Conservation (phyloP, 1,140 invertebrate species). For the Panagrolaimus sp. region DNA sequence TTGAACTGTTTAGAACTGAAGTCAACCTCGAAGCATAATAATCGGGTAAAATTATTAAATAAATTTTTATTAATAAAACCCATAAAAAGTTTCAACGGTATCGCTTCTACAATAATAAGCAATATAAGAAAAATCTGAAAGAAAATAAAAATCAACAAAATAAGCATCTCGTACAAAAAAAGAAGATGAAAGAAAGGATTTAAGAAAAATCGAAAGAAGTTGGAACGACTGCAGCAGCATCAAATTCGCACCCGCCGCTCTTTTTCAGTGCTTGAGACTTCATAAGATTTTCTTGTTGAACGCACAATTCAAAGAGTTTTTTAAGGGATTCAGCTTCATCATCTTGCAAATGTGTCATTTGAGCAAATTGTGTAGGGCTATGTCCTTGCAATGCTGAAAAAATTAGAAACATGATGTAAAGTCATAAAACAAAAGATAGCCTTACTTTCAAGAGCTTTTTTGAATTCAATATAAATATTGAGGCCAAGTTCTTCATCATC, state of each 20-base stretch:
- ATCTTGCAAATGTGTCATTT: conserved; percentile 24
- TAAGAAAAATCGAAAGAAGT: conserved; percentile 33
- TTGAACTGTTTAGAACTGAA: no score
- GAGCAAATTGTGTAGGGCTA: conserved; percentile 26
- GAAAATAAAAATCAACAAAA: conserved; percentile 18
- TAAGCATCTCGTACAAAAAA: conserved; percentile 11
- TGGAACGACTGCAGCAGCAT: conserved; percentile 31
- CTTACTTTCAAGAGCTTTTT: conserved; percentile 27
- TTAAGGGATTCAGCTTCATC: conserved; percentile 34
- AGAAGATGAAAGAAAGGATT: neutral
- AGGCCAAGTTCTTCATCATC: conserved; percentile 32
- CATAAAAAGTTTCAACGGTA: neutral
- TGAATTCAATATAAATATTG: conserved; percentile 38
- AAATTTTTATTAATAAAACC: neutral
- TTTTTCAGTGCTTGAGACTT: conserved; percentile 28
- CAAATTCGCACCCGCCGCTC: conserved; percentile 40
- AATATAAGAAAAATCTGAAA: neutral
- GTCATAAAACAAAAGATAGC: neutral
- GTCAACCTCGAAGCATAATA: no score
- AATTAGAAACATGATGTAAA: conserved; percentile 18
- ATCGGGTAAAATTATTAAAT: no score
- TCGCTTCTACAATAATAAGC: neutral
- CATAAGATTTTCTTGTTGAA: conserved; percentile 34
- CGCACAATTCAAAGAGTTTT: conserved; percentile 34
- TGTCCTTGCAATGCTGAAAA: conserved; percentile 28